These are phyloP conservation scores for Tenthredo notha DNA, from an alignment of 2,888 invertebrate species.

Conservation along the genomic window DNA sequence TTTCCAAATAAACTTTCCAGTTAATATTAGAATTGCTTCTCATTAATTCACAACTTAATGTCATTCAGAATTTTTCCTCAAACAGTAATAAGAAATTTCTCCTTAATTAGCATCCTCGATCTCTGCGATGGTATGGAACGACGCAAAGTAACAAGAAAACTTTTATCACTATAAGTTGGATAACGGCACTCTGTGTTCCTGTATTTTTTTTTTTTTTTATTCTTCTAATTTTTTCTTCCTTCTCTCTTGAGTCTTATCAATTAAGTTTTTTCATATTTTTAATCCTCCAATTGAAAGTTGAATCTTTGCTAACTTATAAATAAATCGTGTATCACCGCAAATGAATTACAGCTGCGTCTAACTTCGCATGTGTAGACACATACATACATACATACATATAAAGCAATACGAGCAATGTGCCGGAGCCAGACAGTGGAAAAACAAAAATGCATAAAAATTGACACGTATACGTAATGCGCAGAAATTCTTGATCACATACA, in stretches of 20 bases:
- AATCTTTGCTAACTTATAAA: background rate
- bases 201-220: too few species aligned
- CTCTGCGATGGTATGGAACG: background rate
- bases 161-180: background rate
- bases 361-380: background rate
- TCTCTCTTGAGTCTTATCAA: too few species aligned
- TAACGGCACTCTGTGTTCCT: background rate
- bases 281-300: background rate
- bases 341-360: background rate
- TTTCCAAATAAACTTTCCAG: conserved; percentile 24
- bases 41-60: conserved; percentile 14
- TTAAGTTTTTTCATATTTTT: background rate
- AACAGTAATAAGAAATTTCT: background rate
- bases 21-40: conserved; percentile 1
- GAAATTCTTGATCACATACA: background rate
- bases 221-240: too few species aligned
- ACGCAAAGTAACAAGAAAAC: background rate
- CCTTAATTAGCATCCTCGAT: background rate
- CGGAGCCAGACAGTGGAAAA: conserved; percentile 4
- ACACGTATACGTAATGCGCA: conserved; percentile 5
- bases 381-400: background rate
- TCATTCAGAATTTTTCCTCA: conserved; percentile 1
- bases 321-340: background rate
- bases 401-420: background rate
- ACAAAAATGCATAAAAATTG: background rate